These are phyloP conservation scores for Saccopteryx bilineata DNA, from an alignment of 2,113 vertebrate genomes.

Conservation along the genomic window DNA sequence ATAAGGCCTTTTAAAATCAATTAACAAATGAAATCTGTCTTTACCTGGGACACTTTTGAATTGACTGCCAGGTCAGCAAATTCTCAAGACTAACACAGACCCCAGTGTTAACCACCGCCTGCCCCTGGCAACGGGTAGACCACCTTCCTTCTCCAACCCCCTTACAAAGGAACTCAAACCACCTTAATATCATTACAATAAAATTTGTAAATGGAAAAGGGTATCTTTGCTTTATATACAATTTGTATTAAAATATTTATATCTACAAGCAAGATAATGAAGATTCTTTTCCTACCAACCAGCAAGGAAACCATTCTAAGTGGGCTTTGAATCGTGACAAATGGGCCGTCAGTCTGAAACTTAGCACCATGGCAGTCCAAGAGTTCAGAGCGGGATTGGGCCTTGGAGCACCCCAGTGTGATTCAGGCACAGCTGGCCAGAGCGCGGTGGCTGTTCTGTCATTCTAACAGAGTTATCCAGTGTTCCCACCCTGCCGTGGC, in stretches of 20 bases:
- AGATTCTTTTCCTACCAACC: background rate
- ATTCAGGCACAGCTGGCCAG: background rate
- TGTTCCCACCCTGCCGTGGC: background rate
- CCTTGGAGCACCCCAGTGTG: background rate
- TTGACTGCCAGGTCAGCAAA: background rate
- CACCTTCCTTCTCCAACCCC: background rate
- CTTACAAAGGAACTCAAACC: background rate
- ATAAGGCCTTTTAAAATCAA: slow-evolving; percentile 65
- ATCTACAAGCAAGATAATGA: background rate
- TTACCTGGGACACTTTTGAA: background rate
- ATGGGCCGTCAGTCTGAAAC: background rate
- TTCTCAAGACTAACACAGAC: background rate
- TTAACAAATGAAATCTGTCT: slow-evolving; percentile 57
- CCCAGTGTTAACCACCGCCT: background rate
- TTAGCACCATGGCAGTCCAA: background rate
- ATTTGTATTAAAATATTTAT: slow-evolving; percentile 58
- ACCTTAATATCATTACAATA: slow-evolving; percentile 1
- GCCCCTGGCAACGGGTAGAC: background rate
- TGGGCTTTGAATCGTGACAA: slow-evolving; percentile 31
- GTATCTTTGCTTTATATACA: slow-evolving; percentile 7
- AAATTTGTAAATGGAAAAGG: background rate
- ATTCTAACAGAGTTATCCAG: background rate
- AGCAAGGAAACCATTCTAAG: background rate
- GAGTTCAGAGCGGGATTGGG: background rate
- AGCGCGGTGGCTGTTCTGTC: background rate